Evolutionary conservation across 2,113 vertebrate species (phyloP).

Genomic region (Onychorhynchus coronatus): DNA sequence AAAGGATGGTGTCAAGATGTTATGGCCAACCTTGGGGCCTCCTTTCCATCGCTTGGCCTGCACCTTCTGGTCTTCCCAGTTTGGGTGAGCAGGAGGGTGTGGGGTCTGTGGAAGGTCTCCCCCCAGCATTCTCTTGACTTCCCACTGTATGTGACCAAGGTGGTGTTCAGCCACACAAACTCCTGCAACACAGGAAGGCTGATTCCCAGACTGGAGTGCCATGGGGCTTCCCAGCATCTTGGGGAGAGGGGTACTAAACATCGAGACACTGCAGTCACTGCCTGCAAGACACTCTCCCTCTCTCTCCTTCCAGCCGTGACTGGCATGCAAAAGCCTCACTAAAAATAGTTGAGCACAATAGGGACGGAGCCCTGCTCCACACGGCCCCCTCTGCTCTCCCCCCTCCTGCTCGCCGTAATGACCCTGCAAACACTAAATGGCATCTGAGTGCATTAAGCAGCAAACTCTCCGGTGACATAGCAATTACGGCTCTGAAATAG

Average conservation of each 20-base stretch:
- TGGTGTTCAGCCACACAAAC: fast-evolving
- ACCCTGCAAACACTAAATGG: conserved; percentile 81
- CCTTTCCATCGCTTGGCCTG: neutral
- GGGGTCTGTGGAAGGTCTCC: neutral
- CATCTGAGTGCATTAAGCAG: conserved; percentile 83
- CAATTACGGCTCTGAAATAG: conserved; percentile 96
- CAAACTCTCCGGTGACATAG: conserved; percentile 83
- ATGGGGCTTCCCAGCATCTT: neutral
- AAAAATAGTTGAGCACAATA: conserved; percentile 49
- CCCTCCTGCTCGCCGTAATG: conserved; percentile 70
- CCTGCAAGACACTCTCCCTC: neutral
- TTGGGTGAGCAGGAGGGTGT: neutral
- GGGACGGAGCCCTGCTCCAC: neutral
- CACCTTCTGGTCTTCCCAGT: neutral
- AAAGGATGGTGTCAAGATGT: neutral
- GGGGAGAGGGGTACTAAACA: neutral
- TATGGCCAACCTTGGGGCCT: neutral
- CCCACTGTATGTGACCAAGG: neutral
- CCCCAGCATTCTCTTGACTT: neutral
- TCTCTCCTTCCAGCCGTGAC: neutral
- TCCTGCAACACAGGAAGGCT: neutral
- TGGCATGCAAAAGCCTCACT: neutral
- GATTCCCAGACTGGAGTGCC: neutral
- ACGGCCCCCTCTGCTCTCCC: neutral
- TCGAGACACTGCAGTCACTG: fast-evolving